Evolutionary conservation across 2,797 vertebrate genomes (phyloP), one percentile per base, ranked within the genome.

Genomic region (Eidolon dupreanum): DNA sequence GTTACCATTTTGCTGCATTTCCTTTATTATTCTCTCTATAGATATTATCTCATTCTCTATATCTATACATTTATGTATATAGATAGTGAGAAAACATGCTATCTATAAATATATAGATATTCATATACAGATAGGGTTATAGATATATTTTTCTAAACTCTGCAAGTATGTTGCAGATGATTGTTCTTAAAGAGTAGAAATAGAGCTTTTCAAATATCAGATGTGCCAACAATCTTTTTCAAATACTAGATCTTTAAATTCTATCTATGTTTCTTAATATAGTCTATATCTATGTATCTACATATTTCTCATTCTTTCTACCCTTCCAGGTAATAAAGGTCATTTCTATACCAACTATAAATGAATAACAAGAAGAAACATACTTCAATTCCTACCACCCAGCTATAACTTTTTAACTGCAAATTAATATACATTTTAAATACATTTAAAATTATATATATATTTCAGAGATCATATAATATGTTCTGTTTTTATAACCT

Each of bases 401-500:
- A 84, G 49, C 49, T 38, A 71, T 89, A 66, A 65, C 10, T 66
- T 94, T 93, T 71, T 33, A 91, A 94, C 81, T 85, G 77, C 19
- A 88, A 94, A 79, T 88, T 49, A 49, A 49, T 49, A 49, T 49
- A 16, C 15, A 49, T 49, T 49, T 49, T 49, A 49, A 16, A 57
- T 82, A 38, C 20, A 49, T 81, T 66, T 19, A 59, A 20, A 81
- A 53, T 74, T 79, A 38, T 46, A 22, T 84, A 3, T 71, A 49
- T 83, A 53, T 82, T 12, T 92, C 38, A 57, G 26, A 53, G 41
- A 57, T 55, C 7, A 61, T 59, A 57, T 82, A 8, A 74, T 82
- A 68, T 86, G 38, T 82, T 93, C 28, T 75, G 7, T 93, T 77
- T 91, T 78, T 92, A 86, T 89, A 77, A 66, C 73, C 26, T 78